Percentiles rank a stretch among this genome's conserved stretches.
These are phyloP conservation scores for Drosophila mimica DNA, from an alignment of 2,888 invertebrate species.

Conservation along the genomic window DNA sequence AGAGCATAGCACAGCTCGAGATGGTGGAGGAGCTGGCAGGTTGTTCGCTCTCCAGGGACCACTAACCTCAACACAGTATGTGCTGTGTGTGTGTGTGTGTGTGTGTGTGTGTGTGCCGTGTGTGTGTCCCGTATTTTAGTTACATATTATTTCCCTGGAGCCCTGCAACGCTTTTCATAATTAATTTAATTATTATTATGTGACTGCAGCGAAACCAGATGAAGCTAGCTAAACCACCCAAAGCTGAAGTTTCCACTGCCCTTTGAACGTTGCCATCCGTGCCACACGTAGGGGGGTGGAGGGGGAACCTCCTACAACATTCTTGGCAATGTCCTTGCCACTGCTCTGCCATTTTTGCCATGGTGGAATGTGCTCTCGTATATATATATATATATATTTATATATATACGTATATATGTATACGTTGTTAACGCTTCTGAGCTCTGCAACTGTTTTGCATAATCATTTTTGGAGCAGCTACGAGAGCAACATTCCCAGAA, in stretches of 20 bases:
- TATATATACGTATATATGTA: neutral
- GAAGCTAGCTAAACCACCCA: neutral
- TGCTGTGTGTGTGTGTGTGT: slow-evolving; percentile 2
- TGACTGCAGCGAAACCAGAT: slow-evolving; percentile 33
- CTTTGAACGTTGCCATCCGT: neutral
- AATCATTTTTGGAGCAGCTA: slow-evolving; percentile 27
- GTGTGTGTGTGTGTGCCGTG: slow-evolving; percentile 6
- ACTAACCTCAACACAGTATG: slow-evolving; percentile 18
- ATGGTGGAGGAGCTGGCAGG: neutral
- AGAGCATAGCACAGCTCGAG: neutral
- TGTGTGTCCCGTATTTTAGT: slow-evolving; percentile 5
- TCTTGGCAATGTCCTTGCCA: neutral
- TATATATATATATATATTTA: neutral
- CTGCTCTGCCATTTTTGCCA: neutral
- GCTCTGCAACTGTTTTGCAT: slow-evolving; percentile 37
- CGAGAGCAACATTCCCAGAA: slow-evolving; percentile 1
- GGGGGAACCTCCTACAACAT: neutral
- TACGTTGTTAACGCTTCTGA: slow-evolving; percentile 4
- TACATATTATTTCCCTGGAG: slow-evolving; percentile 69
- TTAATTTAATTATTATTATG: slow-evolving; percentile 80
- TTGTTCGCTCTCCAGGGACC: slow-evolving; percentile 14
- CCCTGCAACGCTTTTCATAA: slow-evolving; percentile 62
- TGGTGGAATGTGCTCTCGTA: neutral
- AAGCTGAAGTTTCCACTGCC: neutral
- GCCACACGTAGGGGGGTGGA: too few species aligned